Evolutionary conservation across 2,113 vertebrate genomes (phyloP).

Genomic region (Aleadryas rufinucha): DNA sequence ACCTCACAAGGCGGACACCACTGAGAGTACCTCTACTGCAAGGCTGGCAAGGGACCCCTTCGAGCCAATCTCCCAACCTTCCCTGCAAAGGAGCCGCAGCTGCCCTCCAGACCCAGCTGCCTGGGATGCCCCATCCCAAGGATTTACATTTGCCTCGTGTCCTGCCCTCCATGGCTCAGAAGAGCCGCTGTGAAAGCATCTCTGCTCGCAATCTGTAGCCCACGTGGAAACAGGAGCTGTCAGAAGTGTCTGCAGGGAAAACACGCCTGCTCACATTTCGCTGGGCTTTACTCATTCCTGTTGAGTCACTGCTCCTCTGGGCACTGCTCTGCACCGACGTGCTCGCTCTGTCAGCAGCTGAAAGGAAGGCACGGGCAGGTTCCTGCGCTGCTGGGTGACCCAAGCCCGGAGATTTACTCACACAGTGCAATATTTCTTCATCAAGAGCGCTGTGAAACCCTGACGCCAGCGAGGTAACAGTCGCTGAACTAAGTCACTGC

Average conservation of each 20-base stretch:
- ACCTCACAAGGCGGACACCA: neutral
- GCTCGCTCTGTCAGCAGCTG: neutral
- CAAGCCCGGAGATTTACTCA: neutral
- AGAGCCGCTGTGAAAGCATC: neutral
- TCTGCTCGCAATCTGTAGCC: neutral
- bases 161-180: neutral
- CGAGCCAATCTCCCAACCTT: neutral
- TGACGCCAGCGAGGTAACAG: neutral
- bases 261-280: neutral
- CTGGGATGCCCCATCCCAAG: neutral
- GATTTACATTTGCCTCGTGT: neutral
- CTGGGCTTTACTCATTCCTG: neutral
- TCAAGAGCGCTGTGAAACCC: neutral
- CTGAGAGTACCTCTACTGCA: rapidly evolving
- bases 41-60: neutral
- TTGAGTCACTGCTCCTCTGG: neutral
- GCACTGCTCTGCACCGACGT: neutral
- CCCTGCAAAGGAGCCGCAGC: neutral
- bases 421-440: neutral
- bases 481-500: neutral
- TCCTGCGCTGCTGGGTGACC: neutral
- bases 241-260: neutral
- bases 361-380: neutral
- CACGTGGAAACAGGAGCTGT: neutral
- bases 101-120: neutral